Evolutionary conservation across 1,140 invertebrate species (phyloP), one percentile per base, ranked within the genome.

Genomic region (Drosophila arawakana): DNA sequence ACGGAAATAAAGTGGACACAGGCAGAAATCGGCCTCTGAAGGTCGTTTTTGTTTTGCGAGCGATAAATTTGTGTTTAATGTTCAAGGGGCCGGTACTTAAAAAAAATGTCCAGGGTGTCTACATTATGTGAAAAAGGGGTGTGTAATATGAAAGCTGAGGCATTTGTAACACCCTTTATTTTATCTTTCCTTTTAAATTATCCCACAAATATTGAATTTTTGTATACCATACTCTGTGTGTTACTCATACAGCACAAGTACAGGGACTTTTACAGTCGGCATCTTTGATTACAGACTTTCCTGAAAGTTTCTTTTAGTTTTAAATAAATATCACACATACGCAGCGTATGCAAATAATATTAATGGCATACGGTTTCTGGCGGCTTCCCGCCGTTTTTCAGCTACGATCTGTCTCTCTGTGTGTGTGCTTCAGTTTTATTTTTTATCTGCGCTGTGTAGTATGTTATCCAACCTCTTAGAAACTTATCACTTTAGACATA

Each of bases 11-110:
- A 62, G 70, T 73, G 63, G 61, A 11, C 59, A 15, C 21, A 80
- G 73, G 37, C 60, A 44, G 49, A 65, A 68, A 41, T 47, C 44
- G 66, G 46, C 41, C n/a, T 35, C 76, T 72, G 82, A 85, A 85
- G 82, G 82, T 85, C 82, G 82, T 81, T 76, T 78, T 81, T 85
- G 82, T 86, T 85, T 30, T 85, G 81, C 78, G 57, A 52, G 79
- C 76, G 76, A 88, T 79, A 82, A 88, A 76, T 49, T 63, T 57
- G 34, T 65, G 57, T 57, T 70, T 44, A 43, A 70, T 30, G 50
- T 62, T 61, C n/a, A 30, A 5, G 6, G 25, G 3, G 2, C 25
- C 25, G 2, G 25, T 30, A 30, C 25, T 5, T 5, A 30, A 30
- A 30, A 30, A 30, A 30, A 30, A 30, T 4, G 2, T 2, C 2